Percentiles rank a stretch among this genome's conserved stretches.
Evolutionary conservation across 2,113 vertebrate genomes (phyloP).

Genomic region (Apodemus sylvaticus): DNA sequence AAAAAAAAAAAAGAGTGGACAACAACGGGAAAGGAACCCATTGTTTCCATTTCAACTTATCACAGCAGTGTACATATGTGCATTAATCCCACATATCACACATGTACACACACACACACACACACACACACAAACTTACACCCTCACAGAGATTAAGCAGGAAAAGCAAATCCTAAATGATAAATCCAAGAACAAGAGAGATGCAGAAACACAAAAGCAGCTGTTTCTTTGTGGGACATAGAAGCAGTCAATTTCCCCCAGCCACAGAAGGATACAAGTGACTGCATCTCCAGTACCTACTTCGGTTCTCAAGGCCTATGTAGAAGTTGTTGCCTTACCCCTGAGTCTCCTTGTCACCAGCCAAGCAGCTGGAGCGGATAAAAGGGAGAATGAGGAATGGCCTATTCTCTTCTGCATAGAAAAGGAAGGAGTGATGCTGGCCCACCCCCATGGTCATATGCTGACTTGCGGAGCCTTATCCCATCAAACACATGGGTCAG

Average conservation of each 20-base stretch:
- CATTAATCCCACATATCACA: background rate
- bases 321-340: background rate
- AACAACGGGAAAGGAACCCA: background rate
- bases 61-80: background rate
- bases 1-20: background rate
- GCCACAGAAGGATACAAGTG: rapidly evolving
- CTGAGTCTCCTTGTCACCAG: background rate
- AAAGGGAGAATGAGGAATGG: background rate
- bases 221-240: background rate
- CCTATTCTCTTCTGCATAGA: background rate
- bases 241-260: background rate
- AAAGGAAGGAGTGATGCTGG: background rate
- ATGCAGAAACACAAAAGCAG: background rate
- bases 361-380: background rate
- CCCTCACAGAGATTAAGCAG: background rate
- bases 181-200: background rate
- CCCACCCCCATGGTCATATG: slow-evolving; percentile 4
- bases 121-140: background rate
- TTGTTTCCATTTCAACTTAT: background rate
- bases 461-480: slow-evolving; percentile 42
- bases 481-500: background rate
- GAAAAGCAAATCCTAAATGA: background rate
- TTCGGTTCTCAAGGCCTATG: background rate
- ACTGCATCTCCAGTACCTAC: rapidly evolving
- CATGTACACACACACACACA: background rate